Evolutionary conservation across 2,888 invertebrate genomes (phyloP).

Genomic region (Callyntrura sp.): DNA sequence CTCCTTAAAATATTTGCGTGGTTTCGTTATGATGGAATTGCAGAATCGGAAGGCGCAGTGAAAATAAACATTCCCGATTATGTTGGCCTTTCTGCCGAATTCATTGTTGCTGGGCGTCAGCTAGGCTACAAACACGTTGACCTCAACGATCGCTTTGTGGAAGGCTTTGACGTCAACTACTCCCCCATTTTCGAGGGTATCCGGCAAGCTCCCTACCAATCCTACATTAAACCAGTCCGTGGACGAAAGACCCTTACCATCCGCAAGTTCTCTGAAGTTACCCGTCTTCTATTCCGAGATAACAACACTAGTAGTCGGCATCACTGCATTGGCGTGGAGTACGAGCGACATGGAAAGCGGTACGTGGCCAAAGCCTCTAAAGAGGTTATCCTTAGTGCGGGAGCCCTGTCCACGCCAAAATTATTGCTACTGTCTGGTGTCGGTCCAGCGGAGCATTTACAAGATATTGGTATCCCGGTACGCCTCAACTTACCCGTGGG

Average conservation of each 20-base stretch:
- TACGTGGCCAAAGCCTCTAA: conserved; percentile 46
- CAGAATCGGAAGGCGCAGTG: too few species aligned
- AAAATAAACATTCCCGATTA: conserved; percentile 77
- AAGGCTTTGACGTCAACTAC: conserved; percentile 81
- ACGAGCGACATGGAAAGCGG: conserved; percentile 72
- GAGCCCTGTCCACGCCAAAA: conserved; percentile 71
- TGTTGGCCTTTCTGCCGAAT: conserved; percentile 74
- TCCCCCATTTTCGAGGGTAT: conserved; percentile 77
- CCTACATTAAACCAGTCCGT: conserved; percentile 74
- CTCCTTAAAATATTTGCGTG: too few species aligned
- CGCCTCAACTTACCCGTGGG: conserved; percentile 55
- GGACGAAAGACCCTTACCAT: conserved; percentile 75
- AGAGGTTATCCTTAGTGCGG: conserved; percentile 70
- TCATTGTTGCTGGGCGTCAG: conserved; percentile 79
- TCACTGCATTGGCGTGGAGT: conserved; percentile 70
- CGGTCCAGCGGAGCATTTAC: conserved; percentile 65
- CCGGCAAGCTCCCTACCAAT: conserved; percentile 76
- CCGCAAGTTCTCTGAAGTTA: conserved; percentile 80
- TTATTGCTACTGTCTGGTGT: conserved; percentile 64
- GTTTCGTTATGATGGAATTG: too few species aligned
- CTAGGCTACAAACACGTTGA: conserved; percentile 78
- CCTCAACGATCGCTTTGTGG: conserved; percentile 77
- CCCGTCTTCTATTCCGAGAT: too few species aligned
- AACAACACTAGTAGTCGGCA: too few species aligned
- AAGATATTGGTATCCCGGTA: conserved; percentile 36